Percentiles rank a stretch among this genome's conserved stretches.
Conservation (phyloP, 2,888 invertebrate genomes). For the Parelbella ahira region DNA sequence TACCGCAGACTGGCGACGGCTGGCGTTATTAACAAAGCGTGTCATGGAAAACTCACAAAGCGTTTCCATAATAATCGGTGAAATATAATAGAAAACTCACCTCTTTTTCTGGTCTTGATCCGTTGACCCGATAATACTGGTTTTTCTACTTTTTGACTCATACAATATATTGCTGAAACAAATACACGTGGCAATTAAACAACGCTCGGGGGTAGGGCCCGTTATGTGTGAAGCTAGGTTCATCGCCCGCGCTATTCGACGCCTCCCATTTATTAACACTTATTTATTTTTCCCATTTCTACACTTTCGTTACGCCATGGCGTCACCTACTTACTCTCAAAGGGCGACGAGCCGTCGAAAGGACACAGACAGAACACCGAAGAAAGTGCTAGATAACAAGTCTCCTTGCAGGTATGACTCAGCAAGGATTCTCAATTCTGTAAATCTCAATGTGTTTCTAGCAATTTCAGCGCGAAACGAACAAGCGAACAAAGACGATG, state of each 20-base stretch:
- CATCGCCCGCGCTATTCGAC: constrained; percentile 61
- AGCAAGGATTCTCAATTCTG: constrained; percentile 38
- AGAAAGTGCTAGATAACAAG: constrained; percentile 32
- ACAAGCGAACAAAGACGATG: constrained; percentile 39
- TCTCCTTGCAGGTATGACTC: constrained; percentile 45
- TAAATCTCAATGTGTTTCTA: constrained; percentile 35
- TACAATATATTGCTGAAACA: constrained; percentile 94
- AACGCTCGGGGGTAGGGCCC: constrained; percentile 40
- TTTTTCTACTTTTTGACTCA: constrained; percentile 99
- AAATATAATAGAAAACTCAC: constrained; percentile 83
- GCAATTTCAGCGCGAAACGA: constrained; percentile 38
- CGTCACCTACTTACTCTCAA: constrained; percentile 33
- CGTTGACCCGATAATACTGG: constrained; percentile 99
- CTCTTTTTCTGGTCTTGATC: constrained; percentile 99
- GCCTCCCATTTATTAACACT: constrained; percentile 21
- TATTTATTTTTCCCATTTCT: constrained; percentile 9
- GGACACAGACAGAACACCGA: constrained; percentile 25
- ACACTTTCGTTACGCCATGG: constrained; percentile 29
- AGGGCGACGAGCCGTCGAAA: constrained; percentile 27
- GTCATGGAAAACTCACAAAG: too few relatives aligned
- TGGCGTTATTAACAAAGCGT: too few relatives aligned
- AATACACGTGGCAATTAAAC: constrained; percentile 76
- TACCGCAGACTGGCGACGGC: too few relatives aligned
- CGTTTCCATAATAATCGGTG: too few relatives aligned
- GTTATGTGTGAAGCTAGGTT: constrained; percentile 43